phyloP scores from a whole-genome alignment of 2,113 vertebrate species.

The Corythoichthys intestinalis region DNA sequence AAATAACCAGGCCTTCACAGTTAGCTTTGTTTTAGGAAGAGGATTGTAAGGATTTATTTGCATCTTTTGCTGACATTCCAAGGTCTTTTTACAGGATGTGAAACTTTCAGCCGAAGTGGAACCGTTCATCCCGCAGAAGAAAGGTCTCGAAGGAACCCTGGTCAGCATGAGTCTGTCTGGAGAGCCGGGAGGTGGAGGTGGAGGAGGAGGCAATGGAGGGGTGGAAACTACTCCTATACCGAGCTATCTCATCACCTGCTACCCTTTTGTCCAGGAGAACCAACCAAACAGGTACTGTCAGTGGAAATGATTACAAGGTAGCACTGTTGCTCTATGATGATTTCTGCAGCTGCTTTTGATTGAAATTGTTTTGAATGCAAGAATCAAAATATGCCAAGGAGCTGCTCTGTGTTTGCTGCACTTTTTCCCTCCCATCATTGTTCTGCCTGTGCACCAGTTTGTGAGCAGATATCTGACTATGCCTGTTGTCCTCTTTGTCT shows the following conservation, averaged over 20 bases:
- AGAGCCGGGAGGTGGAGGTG: conserved; percentile 76
- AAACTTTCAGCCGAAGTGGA: conserved; percentile 98
- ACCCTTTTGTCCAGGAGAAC: conserved; percentile 97
- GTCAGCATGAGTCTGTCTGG: conserved; percentile 87
- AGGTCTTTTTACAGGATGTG: conserved; percentile 79
- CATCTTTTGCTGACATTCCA: not conserved
- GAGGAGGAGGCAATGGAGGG: conserved; percentile 64
- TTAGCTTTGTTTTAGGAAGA: not conserved
- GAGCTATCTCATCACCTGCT: conserved; percentile 97
- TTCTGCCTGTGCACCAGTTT: not conserved
- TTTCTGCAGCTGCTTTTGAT: not conserved
- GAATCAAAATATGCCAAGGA: not conserved
- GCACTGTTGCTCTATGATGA: not conserved
- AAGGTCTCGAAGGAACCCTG: conserved; percentile 84
- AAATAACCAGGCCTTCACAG: not conserved
- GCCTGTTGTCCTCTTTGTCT: not conserved
- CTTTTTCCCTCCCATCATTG: not conserved
- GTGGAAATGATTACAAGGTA: not conserved
- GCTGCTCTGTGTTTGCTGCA: not conserved
- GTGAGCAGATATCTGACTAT: not conserved
- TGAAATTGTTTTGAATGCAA: not conserved
- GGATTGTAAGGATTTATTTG: conserved; percentile 4
- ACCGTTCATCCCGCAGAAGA: conserved; percentile 97
- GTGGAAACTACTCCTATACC: conserved; percentile 91
- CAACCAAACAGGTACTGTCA: conserved; percentile 87